A percentile compares a stretch with the other conserved stretches of the same genome.
Evolutionary conservation across 2,888 invertebrate genomes (phyloP).

Genomic region (Caenorhabditis sp.): DNA sequence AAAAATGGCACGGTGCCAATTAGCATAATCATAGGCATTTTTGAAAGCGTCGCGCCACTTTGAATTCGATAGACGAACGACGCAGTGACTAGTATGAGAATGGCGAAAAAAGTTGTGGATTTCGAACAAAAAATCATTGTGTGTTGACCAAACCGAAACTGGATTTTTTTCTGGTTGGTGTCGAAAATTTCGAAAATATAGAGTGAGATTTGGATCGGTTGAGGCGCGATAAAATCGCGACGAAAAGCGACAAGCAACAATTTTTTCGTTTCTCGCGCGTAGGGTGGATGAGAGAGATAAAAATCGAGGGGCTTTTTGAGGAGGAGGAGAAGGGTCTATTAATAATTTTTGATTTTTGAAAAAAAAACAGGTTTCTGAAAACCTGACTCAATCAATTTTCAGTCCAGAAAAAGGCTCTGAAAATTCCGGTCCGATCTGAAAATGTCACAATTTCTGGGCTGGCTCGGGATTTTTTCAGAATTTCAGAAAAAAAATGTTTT

Average conservation of each 20-base stretch:
- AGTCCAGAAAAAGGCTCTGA: too few relatives aligned
- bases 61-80: not conserved
- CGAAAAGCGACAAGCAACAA: constrained; percentile 4
- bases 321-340: not conserved
- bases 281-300: constrained; percentile 1
- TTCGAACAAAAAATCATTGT: not conserved
- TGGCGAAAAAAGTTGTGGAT: not conserved
- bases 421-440: too few relatives aligned
- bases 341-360: too few relatives aligned
- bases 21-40: not conserved
- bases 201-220: not conserved
- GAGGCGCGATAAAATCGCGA: constrained; percentile 15
- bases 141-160: constrained; percentile 5
- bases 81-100: not conserved
- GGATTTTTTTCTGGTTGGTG: too few relatives aligned
- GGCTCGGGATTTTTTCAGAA: too few relatives aligned
- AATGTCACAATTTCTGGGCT: too few relatives aligned
- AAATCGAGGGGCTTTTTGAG: constrained; percentile 5
- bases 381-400: too few relatives aligned
- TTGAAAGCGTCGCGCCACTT: not conserved
- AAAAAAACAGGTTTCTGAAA: too few relatives aligned
- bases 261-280: constrained; percentile 12
- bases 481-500: too few relatives aligned
- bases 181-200: constrained; percentile 36
- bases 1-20: constrained; percentile 42